Evolutionary conservation across 2,888 invertebrate genomes (phyloP).

Genomic region (Noctua comes): DNA sequence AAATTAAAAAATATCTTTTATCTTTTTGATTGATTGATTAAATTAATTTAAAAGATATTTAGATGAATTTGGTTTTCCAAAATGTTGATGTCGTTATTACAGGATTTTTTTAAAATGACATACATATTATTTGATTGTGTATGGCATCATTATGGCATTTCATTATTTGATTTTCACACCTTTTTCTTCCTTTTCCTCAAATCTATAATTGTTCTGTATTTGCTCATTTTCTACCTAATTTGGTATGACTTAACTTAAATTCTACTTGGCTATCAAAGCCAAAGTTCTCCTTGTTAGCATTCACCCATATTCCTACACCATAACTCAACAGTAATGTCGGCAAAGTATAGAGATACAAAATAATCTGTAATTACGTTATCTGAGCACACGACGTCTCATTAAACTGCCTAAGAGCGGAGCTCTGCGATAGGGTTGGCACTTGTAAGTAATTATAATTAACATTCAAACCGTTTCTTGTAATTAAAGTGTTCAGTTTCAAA

Average conservation of each 20-base stretch:
- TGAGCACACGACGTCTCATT: conserved; percentile 46
- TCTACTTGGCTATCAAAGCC: not conserved
- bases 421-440: conserved; percentile 33
- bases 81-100: not conserved
- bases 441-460: conserved; percentile 22
- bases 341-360: conserved; percentile 45
- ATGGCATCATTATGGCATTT: not conserved
- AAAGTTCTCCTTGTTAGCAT: conserved; percentile 7
- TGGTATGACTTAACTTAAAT: not conserved
- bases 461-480: conserved; percentile 10
- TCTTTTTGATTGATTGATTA: too few relatives aligned
- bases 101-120: too few relatives aligned
- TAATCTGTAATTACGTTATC: conserved; percentile 62
- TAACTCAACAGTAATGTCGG: conserved; percentile 35
- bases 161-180: not conserved
- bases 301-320: conserved; percentile 11
- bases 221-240: not conserved
- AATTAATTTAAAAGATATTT: not conserved
- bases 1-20: too few relatives aligned
- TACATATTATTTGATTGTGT: not conserved
- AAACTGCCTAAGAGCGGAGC: conserved; percentile 28
- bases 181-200: not conserved
- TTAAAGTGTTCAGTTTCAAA: conserved; percentile 9
- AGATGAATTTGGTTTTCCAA: not conserved
- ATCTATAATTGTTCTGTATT: not conserved